Conservation (phyloP, 2,113 vertebrate genomes). For the Uropsilus gracilis region DNA sequence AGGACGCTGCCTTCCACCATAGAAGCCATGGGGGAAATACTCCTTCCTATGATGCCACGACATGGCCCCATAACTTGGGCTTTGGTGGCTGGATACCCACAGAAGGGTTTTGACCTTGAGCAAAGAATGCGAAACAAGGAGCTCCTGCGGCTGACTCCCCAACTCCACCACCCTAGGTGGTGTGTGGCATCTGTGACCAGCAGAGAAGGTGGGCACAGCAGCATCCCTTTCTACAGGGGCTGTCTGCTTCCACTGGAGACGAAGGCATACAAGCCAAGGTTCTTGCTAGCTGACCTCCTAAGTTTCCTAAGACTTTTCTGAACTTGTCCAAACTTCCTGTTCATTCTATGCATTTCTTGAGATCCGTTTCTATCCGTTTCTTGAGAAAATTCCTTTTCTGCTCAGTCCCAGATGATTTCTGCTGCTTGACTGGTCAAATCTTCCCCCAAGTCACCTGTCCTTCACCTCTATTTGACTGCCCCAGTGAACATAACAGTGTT, state of each 20-base stretch:
- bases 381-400: not conserved
- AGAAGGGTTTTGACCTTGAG: not conserved
- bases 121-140: not conserved
- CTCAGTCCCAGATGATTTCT: not conserved
- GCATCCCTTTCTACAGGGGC: not conserved
- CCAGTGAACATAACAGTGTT: not conserved
- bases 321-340: not conserved
- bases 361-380: too few species aligned
- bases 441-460: not conserved
- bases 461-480: not conserved
- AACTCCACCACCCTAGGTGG: not conserved
- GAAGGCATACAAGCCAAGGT: too few species aligned
- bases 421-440: not conserved
- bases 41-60: too few species aligned
- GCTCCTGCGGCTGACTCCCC: not conserved
- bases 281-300: not conserved
- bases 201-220: fast-evolving
- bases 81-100: fast-evolving
- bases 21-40: not conserved
- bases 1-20: not conserved
- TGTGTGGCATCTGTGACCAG: not conserved
- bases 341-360: not conserved
- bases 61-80: fast-evolving
- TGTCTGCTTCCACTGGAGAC: too few species aligned
- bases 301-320: not conserved